phyloP scores from a whole-genome alignment of 2,888 invertebrate genomes.

The Cryptosula pallasiana region DNA sequence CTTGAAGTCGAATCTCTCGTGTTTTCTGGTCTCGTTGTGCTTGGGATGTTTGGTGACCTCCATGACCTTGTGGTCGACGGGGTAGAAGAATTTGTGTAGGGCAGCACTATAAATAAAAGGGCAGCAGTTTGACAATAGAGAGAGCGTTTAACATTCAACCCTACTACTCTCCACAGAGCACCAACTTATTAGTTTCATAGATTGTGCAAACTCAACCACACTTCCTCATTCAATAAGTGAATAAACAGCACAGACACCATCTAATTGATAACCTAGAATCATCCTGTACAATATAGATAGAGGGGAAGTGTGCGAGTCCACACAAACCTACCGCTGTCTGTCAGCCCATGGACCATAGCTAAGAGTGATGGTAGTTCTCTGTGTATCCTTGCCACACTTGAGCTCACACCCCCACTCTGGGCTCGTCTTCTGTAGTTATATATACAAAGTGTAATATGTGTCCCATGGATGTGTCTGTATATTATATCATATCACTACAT shows the following conservation, averaged over 20 bases:
- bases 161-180: neutral
- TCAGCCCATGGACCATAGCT: conserved; percentile 99
- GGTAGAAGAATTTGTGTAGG: conserved; percentile 92
- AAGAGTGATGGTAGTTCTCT: conserved; percentile 85
- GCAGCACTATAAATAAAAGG: conserved; percentile 61
- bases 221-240: too few species aligned
- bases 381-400: conserved; percentile 59
- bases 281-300: too few species aligned
- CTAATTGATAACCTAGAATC: too few species aligned
- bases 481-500: too few species aligned
- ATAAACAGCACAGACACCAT: too few species aligned
- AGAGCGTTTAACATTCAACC: neutral
- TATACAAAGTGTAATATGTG: too few species aligned
- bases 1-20: conserved; percentile 86
- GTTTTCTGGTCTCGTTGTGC: conserved; percentile 80
- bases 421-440: conserved; percentile 64
- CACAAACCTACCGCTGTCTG: conserved; percentile 65
- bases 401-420: conserved; percentile 94
- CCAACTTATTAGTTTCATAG: too few species aligned
- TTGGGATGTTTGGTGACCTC: conserved; percentile 70
- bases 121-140: neutral
- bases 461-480: too few species aligned
- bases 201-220: too few species aligned
- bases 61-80: conserved; percentile 51
- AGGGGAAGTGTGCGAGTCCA: too few species aligned